Evolutionary conservation across 2,888 invertebrate species (phyloP), one percentile per base, ranked within the genome.

Genomic region (Cosmia trapezina): DNA sequence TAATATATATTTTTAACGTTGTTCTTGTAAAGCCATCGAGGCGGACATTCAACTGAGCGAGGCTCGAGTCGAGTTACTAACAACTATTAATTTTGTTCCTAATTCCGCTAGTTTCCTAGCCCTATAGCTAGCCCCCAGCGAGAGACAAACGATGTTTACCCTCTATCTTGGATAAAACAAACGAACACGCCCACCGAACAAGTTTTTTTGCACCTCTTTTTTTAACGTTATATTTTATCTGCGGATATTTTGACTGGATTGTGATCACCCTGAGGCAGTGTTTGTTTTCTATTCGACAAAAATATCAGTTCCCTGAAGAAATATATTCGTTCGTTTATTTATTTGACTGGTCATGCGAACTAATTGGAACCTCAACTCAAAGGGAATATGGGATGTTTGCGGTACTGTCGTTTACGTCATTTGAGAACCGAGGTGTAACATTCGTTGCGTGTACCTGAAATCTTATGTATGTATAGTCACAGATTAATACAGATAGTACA

Each of bases 91-190:
- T 17, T 53, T 33, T n/a, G 3, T 37, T 19, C n/a, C 14, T 12
- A 17, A 0, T 4, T 0, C 59, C 68, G 81, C 73, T 22, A 0
- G 33, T 77, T 73, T 73, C 41, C 6, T 77, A 28, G 84, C 84
- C 66, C 67, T 0, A 33, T 12, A 12, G 33, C 61, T 70, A 73
- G 75, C 71, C 80, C 78, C 78, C 68, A 69, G 84, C 78, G 70
- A 56, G 63, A 83, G 79, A 86, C 87, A 88, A 88, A 89, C 83
- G 83, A 88, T 88, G 86, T 87, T 87, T 84, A 86, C 81, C 22
- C 68, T 69, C 68, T 73, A 70, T 73, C 69, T 84, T 11, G 22
- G 28, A 71, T 75, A 80, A 86, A 83, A 78, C 80, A 84, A 83
- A 81, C 79, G 72, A 86, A 89, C 76, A 77, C 71, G 57, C 72